Evolutionary conservation across 1,140 invertebrate species (phyloP).

Genomic region (Diorhabda elongata): DNA sequence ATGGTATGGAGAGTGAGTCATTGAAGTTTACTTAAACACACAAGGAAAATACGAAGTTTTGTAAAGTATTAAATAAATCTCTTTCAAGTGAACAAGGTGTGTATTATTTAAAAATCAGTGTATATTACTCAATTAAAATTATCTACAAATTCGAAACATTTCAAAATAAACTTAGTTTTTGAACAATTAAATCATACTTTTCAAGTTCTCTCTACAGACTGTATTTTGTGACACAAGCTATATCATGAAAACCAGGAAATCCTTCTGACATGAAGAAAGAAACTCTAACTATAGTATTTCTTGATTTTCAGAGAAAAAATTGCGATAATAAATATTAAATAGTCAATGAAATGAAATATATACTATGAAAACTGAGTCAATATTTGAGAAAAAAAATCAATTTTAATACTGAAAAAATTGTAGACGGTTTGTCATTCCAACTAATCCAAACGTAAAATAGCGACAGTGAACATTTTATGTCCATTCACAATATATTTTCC

Average conservation of each 20-base stretch:
- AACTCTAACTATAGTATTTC: not conserved
- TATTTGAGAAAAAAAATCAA: no score
- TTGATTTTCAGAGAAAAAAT: not conserved
- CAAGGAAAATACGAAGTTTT: not conserved
- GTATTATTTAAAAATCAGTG: not conserved
- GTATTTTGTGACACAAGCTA: not conserved
- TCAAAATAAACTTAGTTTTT: not conserved
- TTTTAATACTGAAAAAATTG: no score
- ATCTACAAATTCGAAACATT: not conserved
- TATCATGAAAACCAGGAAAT: not conserved
- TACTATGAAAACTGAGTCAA: no score
- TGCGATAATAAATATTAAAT: conserved; percentile 1
- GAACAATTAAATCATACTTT: not conserved
- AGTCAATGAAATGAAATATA: not conserved
- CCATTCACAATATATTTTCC: no score
- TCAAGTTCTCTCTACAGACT: not conserved
- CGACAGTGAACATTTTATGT: no score
- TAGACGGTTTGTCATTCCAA: no score
- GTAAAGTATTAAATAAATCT: not conserved
- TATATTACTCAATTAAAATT: not conserved
- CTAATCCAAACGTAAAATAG: no score
- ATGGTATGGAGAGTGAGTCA: no score
- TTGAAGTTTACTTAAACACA: not conserved
- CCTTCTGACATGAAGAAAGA: not conserved
- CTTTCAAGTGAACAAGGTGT: not conserved